phyloP scores from a whole-genome alignment of 2,888 invertebrate genomes.

The Heliconius hortense region DNA sequence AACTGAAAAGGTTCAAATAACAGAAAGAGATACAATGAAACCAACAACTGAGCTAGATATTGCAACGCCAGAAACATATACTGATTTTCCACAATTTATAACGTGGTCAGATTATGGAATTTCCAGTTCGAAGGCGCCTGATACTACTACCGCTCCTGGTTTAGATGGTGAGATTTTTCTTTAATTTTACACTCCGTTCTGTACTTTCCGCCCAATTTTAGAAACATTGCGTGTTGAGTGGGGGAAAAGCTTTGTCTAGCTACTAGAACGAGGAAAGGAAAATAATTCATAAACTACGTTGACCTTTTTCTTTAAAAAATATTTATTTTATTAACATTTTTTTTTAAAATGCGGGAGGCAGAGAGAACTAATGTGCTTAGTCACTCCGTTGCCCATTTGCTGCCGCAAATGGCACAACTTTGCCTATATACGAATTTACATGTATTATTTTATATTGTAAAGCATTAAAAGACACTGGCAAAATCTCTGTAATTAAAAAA shows the following conservation, averaged over 20 bases:
- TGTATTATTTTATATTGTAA: not conserved
- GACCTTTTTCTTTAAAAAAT: too few species aligned
- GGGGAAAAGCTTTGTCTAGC: too few species aligned
- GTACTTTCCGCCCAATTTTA: not conserved
- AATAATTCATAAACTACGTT: too few species aligned
- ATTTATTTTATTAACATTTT: too few species aligned
- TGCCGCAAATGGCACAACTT: not conserved
- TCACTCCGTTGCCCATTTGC: too few species aligned
- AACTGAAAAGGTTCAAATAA: constrained; percentile 45
- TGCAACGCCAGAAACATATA: constrained; percentile 50
- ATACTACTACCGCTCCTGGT: constrained; percentile 34
- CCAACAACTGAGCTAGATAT: constrained; percentile 52
- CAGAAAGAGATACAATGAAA: constrained; percentile 54
- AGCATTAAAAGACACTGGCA: not conserved
- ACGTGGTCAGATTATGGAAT: constrained; percentile 80
- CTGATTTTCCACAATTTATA: constrained; percentile 67
- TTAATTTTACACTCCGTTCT: not conserved
- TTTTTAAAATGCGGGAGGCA: too few species aligned
- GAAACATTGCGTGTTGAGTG: not conserved
- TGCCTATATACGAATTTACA: not conserved
- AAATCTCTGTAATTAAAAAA: not conserved
- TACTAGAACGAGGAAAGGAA: too few species aligned
- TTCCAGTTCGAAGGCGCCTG: constrained; percentile 56
- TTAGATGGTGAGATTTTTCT: constrained; percentile 34
- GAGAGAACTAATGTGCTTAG: too few species aligned